Percentiles rank a stretch among this genome's conserved stretches.
phyloP scores from a whole-genome alignment of 2,113 vertebrate species.

The Aptenodytes patagonicus region DNA sequence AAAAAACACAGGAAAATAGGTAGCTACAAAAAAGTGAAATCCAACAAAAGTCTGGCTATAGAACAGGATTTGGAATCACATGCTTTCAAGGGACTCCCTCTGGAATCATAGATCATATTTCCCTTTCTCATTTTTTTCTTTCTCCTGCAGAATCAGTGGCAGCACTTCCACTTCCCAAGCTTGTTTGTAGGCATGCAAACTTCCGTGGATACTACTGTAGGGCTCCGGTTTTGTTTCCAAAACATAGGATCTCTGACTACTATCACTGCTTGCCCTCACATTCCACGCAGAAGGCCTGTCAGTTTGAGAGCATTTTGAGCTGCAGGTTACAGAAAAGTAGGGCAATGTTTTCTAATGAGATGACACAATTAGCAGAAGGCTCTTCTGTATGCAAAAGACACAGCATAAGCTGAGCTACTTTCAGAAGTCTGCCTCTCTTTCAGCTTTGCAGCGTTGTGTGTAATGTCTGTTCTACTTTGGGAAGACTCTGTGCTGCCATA shows the following conservation, averaged over 20 bases:
- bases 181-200: not conserved
- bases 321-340: conserved; percentile 26
- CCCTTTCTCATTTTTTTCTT: not conserved
- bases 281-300: not conserved
- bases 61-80: not conserved
- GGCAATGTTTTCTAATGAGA: conserved; percentile 29
- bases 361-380: conserved; percentile 34
- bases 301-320: not conserved
- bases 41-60: not conserved
- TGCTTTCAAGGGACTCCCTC: not conserved
- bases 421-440: not conserved
- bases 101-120: not conserved
- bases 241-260: not conserved
- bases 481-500: not conserved
- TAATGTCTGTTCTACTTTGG: not conserved
- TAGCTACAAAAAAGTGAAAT: not conserved
- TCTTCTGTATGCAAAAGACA: conserved; percentile 23
- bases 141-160: not conserved
- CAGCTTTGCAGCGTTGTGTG: not conserved
- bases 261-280: not conserved
- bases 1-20: not conserved
- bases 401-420: not conserved
- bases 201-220: not conserved
- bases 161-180: not conserved
- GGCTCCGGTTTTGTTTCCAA: not conserved